Evolutionary conservation across 53 echinoderm and acorn worm species (phyloP), one percentile per base, ranked within the genome.

Genomic region (Pentamera pediparva): DNA sequence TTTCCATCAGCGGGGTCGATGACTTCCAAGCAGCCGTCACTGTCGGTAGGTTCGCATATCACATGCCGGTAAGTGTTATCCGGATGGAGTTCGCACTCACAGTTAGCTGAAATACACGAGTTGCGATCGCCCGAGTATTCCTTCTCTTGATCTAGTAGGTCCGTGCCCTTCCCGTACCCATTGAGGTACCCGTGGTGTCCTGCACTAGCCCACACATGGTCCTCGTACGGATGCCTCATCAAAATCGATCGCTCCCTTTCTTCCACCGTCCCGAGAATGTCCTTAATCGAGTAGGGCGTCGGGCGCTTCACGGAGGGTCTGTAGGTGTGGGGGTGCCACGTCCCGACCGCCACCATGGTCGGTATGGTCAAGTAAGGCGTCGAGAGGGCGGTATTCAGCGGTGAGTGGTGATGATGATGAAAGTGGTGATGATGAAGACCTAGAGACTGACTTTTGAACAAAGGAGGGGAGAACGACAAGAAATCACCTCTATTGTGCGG

Each of bases 271-370:
- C 89, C 91, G 21, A 98, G 86, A 29, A 98, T 98, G 43, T 98
- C 98, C 29, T 85, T 82, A 15, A 98, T 91, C 62, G 83, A 92
- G 65, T 91, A 92, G 18, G 98, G 98, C 28, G 98, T 98, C 0
- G 84, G 91, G 5, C 91, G 82, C 63, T 96, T 98, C 24, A 82
- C 74, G 1, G 81, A 75, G n/a, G 86, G 85, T n/a, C 91, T 79
- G 86, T 98, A 98, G 56, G 82, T 92, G 39, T 98, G 98, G 4
- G 98, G 98, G 30, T 98, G 98, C 98, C 98, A 98, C 31, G 98
- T 98, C 18, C 98, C 98, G 15, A 98, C 84, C 0, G 98, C 91
- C 52, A 91, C 88, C 20, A 92, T 61, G 3, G 89, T 85, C 11
- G 98, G 98, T 39, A 88, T 80, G 41, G 84, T 78, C 0, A 88